phyloP scores from a whole-genome alignment of 2,113 vertebrate species.

The Illadopsis cleaveri region DNA sequence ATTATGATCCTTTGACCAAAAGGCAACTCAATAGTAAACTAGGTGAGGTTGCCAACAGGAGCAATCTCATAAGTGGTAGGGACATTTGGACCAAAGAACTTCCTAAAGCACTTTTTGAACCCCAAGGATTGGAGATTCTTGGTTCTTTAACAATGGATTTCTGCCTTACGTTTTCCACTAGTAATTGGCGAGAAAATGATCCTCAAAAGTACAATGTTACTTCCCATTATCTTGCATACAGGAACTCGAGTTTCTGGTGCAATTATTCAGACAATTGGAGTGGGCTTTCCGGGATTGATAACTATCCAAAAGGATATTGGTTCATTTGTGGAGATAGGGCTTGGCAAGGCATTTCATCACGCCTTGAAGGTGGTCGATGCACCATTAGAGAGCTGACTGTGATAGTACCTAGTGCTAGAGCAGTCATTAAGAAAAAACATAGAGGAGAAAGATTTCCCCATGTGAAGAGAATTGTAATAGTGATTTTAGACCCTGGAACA shows the following conservation, averaged over 20 bases:
- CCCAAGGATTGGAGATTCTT: not conserved
- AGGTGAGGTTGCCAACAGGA: too few relatives aligned
- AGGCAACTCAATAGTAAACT: too few relatives aligned
- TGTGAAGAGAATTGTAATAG: not conserved
- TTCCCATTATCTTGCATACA: not conserved
- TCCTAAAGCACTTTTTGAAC: not conserved
- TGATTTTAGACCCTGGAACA: not conserved
- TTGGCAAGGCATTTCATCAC: not conserved
- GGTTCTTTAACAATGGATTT: not conserved
- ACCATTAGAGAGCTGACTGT: not conserved
- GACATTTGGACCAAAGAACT: not conserved
- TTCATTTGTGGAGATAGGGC: not conserved
- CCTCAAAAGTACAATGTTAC: too few relatives aligned
- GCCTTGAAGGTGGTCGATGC: not conserved
- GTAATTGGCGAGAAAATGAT: not conserved
- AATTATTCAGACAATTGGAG: not conserved
- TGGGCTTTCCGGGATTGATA: not conserved
- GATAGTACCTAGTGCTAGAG: not conserved
- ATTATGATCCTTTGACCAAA: too few relatives aligned
- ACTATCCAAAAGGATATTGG: not conserved
- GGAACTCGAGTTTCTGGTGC: not conserved
- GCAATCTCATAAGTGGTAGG: too few relatives aligned
- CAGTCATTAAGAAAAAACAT: not conserved
- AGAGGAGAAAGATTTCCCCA: too few relatives aligned
- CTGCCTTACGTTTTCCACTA: not conserved